A percentile compares a stretch with the other conserved stretches of the same genome.
Evolutionary conservation across 2,888 invertebrate species (phyloP).

Genomic region (Pyrocoelia pectoralis): DNA sequence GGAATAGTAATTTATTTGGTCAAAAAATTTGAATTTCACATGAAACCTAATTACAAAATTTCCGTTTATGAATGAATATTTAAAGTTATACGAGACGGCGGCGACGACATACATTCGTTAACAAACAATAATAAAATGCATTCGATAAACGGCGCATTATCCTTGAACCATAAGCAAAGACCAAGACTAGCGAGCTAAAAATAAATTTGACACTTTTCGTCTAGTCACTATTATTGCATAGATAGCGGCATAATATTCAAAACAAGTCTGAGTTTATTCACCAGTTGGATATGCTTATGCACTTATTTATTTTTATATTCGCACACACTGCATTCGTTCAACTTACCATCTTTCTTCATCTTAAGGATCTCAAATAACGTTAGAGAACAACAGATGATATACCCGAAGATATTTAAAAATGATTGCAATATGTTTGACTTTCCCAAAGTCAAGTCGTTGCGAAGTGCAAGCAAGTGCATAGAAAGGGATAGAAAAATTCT

Average conservation of each 20-base stretch:
- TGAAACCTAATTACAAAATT: not conserved
- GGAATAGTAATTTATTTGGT: not conserved
- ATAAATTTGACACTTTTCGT: slow-evolving; percentile 55
- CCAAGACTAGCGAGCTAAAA: slow-evolving; percentile 45
- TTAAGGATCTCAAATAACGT: slow-evolving; percentile 8
- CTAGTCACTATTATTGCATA: slow-evolving; percentile 60
- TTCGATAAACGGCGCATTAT: slow-evolving; percentile 4
- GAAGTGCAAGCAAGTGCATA: slow-evolving; percentile 39
- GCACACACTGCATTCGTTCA: slow-evolving; percentile 7
- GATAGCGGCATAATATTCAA: slow-evolving; percentile 55
- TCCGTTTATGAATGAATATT: not conserved
- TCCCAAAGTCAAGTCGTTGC: slow-evolving; percentile 56
- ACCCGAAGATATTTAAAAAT: slow-evolving; percentile 33
- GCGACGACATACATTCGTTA: not conserved
- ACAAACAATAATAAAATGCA: slow-evolving; percentile 5
- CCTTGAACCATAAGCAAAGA: slow-evolving; percentile 15
- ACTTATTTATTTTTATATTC: slow-evolving; percentile 33
- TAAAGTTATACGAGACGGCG: not conserved
- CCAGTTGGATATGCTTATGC: slow-evolving; percentile 52
- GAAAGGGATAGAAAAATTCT: slow-evolving; percentile 46
- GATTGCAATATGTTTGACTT: slow-evolving; percentile 52
- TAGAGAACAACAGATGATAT: slow-evolving; percentile 18
- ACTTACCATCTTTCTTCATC: slow-evolving; percentile 21
- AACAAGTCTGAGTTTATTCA: slow-evolving; percentile 57
- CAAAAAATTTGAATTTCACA: not conserved